Evolutionary conservation across 2,113 vertebrate genomes (phyloP), one percentile per base, ranked within the genome.

Genomic region (Craseonycteris thonglongyai): DNA sequence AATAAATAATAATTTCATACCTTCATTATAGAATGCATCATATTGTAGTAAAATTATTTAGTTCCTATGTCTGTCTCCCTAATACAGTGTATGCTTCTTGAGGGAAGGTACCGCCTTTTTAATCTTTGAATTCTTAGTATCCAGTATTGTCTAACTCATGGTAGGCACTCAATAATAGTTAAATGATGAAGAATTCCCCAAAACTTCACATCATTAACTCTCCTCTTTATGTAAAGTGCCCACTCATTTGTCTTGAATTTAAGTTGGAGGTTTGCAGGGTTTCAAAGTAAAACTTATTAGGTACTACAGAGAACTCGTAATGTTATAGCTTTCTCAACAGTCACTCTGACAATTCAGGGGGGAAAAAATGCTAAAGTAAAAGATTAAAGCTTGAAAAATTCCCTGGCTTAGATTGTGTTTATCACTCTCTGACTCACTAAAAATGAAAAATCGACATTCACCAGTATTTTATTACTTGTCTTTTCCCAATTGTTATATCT

Each of bases 401-500:
- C 87, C 58, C 79, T 38, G 4, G 35, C 42, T 66, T 79, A 95
- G 58, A 65, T 47, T 14, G 5, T 90, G 33, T 71, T 80, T 58
- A 49, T 71, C 87, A 65, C 68, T 88, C 21, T 71, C 81, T 76
- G 85, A 92, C 71, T 95, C 91, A 68, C 24, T 59, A 54, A 82
- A 89, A 88, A 49, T 24, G 30, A 89, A 35, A 78, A 33, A 42
- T 80, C 28, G 28, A 13, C 47, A 72, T 45, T 93, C 45, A 42
- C 56, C 76, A 83, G n/a, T 45, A 33, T 91, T 93, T 80, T 71
- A 82, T 76, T 88, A 56, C 19, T 24, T 72, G 40, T 69, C 63
- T 91, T 78, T 92, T 82, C 63, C 54, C 58, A 86, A 65, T 85
- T 96, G 74, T 88, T 88, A 19, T 74, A 69, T 47, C 56, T 93